These are phyloP conservation scores for Actinopyga echinites DNA, from an alignment of 53 echinoderm and acorn worm genomes.

Conservation along the genomic window DNA sequence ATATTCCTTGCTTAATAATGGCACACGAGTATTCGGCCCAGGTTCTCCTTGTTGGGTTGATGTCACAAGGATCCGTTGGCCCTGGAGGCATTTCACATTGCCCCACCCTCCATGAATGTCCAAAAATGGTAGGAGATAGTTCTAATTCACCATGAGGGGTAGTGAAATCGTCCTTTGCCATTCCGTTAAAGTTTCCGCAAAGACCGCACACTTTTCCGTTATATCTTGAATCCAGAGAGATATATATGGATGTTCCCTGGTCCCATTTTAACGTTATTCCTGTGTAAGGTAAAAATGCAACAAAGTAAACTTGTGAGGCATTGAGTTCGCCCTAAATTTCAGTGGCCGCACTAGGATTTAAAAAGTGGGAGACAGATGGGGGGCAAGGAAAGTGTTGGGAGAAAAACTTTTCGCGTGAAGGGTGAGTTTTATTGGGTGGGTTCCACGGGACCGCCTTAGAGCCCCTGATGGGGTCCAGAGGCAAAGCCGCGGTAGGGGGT, in stretches of 20 bases:
- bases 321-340: too few relatives aligned
- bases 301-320: too few relatives aligned
- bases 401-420: too few relatives aligned
- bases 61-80: conserved; percentile 46
- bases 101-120: conserved; percentile 66
- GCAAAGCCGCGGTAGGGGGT: too few relatives aligned
- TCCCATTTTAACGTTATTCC: conserved; percentile 76
- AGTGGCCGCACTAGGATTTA: too few relatives aligned
- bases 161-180: conserved; percentile 60
- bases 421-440: too few relatives aligned
- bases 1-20: conserved; percentile 67
- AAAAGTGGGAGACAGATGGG: too few relatives aligned
- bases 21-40: conserved; percentile 78
- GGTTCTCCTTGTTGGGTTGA: conserved; percentile 38
- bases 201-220: conserved; percentile 66
- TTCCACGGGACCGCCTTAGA: too few relatives aligned
- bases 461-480: too few relatives aligned
- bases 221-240: conserved; percentile 51
- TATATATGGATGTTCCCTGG: conserved; percentile 55
- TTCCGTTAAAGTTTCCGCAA: conserved; percentile 80
- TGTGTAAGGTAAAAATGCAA: background rate
- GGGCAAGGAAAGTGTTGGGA: too few relatives aligned
- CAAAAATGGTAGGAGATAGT: conserved; percentile 47
- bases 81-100: conserved; percentile 48
- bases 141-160: conserved; percentile 60